Evolutionary conservation across 2,888 invertebrate species (phyloP), one percentile per base, ranked within the genome.

Genomic region (Troilus luridus): DNA sequence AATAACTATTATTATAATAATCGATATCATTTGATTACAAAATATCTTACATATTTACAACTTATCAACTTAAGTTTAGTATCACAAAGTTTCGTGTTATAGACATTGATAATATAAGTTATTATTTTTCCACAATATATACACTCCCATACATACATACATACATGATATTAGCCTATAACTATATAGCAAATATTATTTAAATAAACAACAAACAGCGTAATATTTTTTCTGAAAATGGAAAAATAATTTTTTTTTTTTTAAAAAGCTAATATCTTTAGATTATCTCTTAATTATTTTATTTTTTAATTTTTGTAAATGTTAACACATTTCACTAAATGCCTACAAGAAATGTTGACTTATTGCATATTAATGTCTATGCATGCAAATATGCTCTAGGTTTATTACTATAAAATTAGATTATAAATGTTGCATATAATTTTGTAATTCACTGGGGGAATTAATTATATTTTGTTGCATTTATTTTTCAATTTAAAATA

Each of bases 41-140:
- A 85, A 56, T 85, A 85, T n/a, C n/a, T 41, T 77, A 77, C 72
- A 77, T 77, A 41, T 77, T 17, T 77, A 77, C 72, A 77, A 21
- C 56, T 85, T 85, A 85, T 58, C 14, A 85, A 85, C 85, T 85
- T 85, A 85, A 85, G 85, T 56, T 85, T 85, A 85, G 85, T 85
- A 85, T 85, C 85, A 85, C 85, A 85, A 85, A 85, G 85, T 85
- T 85, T 85, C 58, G n/a, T 21, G 21, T 56, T 85, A 85, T 85
- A 85, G 14, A 54, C 27, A 77, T 5, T 41, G 41, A 77, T 17
- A 8, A 27, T 41, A 41, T 41, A 77, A 77, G 17, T 77, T 41
- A 77, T 77, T 41, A 27, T 24, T 77, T 77, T 77, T 77, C 12
- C 27, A 77, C 17, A 41, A 77, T 77, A 77, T 77, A 77, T 41